phyloP scores from a whole-genome alignment of 2,888 invertebrate genomes.

The Meghimatium bilineatum region DNA sequence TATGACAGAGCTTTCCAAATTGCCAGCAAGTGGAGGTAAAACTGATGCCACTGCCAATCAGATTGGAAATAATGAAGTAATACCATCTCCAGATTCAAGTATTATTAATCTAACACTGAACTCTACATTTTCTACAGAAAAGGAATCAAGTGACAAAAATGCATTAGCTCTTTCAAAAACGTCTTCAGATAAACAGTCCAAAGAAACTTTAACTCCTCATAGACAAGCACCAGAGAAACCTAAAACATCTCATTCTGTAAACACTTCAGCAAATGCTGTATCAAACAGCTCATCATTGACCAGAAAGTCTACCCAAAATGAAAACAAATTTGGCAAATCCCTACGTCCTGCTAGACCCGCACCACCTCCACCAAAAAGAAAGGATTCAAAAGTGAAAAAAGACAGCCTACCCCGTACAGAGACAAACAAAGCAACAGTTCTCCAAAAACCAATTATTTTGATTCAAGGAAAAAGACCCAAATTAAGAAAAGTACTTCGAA shows the following conservation, averaged over 20 bases:
- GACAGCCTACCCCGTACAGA: not conserved
- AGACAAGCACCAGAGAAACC: not conserved
- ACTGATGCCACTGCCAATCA: not conserved
- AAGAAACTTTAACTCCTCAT: not conserved
- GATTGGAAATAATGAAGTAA: not conserved
- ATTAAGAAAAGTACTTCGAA: slow-evolving; percentile 14
- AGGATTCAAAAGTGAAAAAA: slow-evolving; percentile 14
- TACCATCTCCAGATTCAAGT: not conserved
- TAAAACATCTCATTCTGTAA: not conserved
- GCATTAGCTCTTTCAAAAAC: not conserved
- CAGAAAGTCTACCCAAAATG: not conserved
- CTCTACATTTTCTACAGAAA: not conserved
- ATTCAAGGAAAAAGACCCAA: slow-evolving; percentile 45
- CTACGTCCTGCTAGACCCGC: slow-evolving; percentile 38
- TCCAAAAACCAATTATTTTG: slow-evolving; percentile 20
- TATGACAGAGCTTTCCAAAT: not conserved
- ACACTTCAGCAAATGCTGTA: not conserved
- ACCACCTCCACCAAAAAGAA: slow-evolving; percentile 33
- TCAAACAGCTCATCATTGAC: not conserved
- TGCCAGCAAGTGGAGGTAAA: not conserved
- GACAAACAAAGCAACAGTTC: not conserved
- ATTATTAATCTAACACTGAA: not conserved
- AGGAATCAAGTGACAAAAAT: not conserved
- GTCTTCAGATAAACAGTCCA: not conserved
- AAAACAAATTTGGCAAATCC: not conserved